These are phyloP conservation scores for Bubo scandiacus DNA, from an alignment of 2,113 vertebrate species.

Conservation along the genomic window DNA sequence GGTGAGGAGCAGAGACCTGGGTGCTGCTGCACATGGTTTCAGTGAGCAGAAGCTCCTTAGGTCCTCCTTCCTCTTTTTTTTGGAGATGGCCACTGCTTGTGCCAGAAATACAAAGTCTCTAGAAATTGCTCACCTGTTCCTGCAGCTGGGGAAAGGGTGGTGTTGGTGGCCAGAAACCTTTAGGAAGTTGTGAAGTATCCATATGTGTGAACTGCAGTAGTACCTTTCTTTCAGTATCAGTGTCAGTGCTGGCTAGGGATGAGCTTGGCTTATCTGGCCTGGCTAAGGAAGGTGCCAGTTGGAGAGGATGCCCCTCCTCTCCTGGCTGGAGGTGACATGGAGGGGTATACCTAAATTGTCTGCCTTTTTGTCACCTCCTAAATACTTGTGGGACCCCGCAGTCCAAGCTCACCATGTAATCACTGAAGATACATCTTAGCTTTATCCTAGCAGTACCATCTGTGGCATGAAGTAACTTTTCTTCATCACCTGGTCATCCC, in stretches of 20 bases:
- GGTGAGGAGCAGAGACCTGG: neutral
- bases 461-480: neutral
- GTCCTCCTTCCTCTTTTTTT: neutral
- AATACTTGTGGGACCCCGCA: neutral
- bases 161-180: neutral
- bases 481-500: neutral
- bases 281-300: neutral
- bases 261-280: neutral
- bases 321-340: neutral
- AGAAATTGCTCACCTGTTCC: neutral
- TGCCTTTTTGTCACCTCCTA: neutral
- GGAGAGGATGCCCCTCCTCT: neutral
- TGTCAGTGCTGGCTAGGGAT: neutral
- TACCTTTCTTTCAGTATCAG: accelerated
- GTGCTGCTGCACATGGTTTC: neutral
- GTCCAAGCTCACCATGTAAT: neutral
- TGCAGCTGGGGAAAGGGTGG: neutral
- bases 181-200: neutral
- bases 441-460: neutral
- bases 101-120: neutral
- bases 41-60: neutral
- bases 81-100: neutral
- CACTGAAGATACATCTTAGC: neutral
- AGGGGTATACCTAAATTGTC: neutral
- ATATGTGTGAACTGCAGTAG: neutral